Base-by-base conservation (phyloP, 2,113 vertebrate genomes). In the Macaca mulatta region DNA sequence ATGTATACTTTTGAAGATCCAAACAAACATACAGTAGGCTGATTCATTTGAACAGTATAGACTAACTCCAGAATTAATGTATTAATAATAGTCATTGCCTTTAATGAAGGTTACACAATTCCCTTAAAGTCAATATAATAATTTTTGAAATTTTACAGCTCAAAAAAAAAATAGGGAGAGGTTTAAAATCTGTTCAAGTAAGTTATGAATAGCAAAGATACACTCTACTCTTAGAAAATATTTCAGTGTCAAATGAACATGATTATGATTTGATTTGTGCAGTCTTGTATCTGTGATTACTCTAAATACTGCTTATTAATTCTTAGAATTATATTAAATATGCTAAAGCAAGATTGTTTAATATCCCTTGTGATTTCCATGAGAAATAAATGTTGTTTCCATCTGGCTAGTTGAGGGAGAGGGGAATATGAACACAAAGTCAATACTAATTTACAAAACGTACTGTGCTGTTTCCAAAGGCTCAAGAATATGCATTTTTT, bases 1-100 rank as follows among this genome's bases (percentile, higher is more conserved):
- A 97, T 78, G 97, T 96, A 95, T 97, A 96, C 93, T 97, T 95
- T 97, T 96, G 96, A 97, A 97, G 85, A 94, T 77, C 14, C 9
- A 94, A 97, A 82, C 43, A 97, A 67, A 61, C 40, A 83, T 89
- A 35, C 23, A 67, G 7, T 80, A 64, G 55, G 57, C 78, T 96
- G 93, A 97, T 93, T 97, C 74, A 97, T 97, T 89, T 92, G 64
- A 97, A 61, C 27, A 84, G 35, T 48, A 88, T 64, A 85, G 13
- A 70, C 61, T 67, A 95, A 95, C 95, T 85, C 43, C n/a, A 94
- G 57, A 3, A 93, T 91, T 90, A 96, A 96, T 90, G 89, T 92
- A 96, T 96, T 97, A 94, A 94, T 64, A 96, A 91, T 83, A 80
- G 48, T 83, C 40, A 94, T 86, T 86, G 57, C 23, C 38, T 96